These are phyloP conservation scores for Hapalemur alaotrensis DNA, from an alignment of 2,797 vertebrate species.

Conservation along the genomic window DNA sequence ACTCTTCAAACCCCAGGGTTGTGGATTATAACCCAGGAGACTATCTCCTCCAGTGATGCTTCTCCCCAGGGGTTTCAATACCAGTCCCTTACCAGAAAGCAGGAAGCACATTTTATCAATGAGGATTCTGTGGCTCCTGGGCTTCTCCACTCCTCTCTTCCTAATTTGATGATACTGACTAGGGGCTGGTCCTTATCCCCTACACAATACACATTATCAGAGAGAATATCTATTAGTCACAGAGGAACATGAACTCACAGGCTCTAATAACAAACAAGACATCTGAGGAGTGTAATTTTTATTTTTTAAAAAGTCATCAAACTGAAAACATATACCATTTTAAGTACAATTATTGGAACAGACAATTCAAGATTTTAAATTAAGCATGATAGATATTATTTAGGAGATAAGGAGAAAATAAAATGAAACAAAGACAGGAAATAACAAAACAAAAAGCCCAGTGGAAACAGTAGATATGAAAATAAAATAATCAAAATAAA, in stretches of 20 bases:
- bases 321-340: neutral
- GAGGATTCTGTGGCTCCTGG: neutral
- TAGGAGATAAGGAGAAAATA: neutral
- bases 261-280: neutral
- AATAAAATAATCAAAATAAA: neutral
- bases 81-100: neutral
- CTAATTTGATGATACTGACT: neutral
- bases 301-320: neutral
- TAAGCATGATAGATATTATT: neutral
- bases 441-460: neutral
- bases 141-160: neutral
- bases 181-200: neutral
- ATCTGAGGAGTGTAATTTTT: neutral
- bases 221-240: neutral
- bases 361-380: conserved; percentile 4
- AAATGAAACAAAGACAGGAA: neutral
- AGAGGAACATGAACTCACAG: neutral
- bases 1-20: neutral
- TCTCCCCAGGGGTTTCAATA: neutral
- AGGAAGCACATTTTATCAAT: neutral
- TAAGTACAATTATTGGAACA: neutral
- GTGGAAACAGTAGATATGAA: neutral
- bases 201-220: neutral
- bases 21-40: neutral
- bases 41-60: neutral